These are phyloP conservation scores for Colletes gigas DNA, from an alignment of 1,140 invertebrate genomes.

Conservation along the genomic window DNA sequence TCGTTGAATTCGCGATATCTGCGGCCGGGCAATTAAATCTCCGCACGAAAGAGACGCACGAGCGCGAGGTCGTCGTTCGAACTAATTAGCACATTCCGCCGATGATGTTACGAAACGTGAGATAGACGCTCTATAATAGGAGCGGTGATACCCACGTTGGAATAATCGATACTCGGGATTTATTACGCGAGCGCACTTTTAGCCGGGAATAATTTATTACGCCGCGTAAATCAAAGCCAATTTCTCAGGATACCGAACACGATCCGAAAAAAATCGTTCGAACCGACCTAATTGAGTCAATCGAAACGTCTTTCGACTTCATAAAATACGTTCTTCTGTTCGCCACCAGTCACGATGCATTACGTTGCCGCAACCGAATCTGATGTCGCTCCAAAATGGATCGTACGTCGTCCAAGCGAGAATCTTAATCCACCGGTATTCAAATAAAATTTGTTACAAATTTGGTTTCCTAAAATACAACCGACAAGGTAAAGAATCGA, in stretches of 20 bases:
- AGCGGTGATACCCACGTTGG: slow-evolving; percentile 39
- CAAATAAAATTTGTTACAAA: too few relatives aligned
- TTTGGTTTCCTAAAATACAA: too few relatives aligned
- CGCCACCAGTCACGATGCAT: not conserved
- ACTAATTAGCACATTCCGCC: slow-evolving; percentile 51
- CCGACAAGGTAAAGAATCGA: too few relatives aligned
- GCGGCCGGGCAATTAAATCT: slow-evolving; percentile 36
- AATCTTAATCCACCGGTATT: too few relatives aligned
- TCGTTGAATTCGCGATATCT: not conserved
- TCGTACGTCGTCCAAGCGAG: not conserved
- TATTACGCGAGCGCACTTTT: slow-evolving; percentile 34
- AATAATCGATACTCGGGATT: slow-evolving; percentile 45
- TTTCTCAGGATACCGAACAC: not conserved
- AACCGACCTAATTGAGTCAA: slow-evolving; percentile 17
- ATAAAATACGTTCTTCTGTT: not conserved
- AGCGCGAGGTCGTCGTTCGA: slow-evolving; percentile 44
- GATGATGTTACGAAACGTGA: slow-evolving; percentile 47
- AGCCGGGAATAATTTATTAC: slow-evolving; percentile 35
- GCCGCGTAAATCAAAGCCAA: not conserved
- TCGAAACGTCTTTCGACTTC: not conserved
- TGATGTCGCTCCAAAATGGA: not conserved
- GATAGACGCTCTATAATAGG: slow-evolving; percentile 48
- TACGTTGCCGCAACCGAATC: not conserved
- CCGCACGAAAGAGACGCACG: slow-evolving; percentile 38
- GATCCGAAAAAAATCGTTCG: not conserved